Evolutionary conservation across 2,888 invertebrate genomes (phyloP), one percentile per base, ranked within the genome.

Genomic region (Acanthopleura granulata): DNA sequence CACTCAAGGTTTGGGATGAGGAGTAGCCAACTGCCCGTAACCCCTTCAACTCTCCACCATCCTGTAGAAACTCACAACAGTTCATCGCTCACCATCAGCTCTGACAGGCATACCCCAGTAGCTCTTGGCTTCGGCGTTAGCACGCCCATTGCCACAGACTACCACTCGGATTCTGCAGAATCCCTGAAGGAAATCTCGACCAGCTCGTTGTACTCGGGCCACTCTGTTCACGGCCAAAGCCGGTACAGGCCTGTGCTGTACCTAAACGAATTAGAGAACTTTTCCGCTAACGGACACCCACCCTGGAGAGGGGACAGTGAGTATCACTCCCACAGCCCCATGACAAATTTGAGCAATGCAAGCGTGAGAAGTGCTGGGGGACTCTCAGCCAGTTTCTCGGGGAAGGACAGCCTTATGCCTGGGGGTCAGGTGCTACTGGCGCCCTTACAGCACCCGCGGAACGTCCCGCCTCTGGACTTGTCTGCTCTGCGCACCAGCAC

Each of bases 391-490:
- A 27, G 40, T 71, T 49, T 29, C 11, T 18, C n/a, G 1, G 71
- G 27, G 14, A 16, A 16, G 16, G 15, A 14, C 16, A 49, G 49
- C 25, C 49, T 22, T 22, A 18, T 18, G 49, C 71, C 30, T 14
- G 15, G 25, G 11, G 16, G n/a, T 49, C 29, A 27, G 29, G 16
- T 25, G 22, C 16, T 25, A 3, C 22, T 66, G 15, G 49, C 69
- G 3, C 50, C 57, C 22, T 29, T 62, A 16, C 51, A 40, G 40
- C 57, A 49, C 16, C 66, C 75, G n/a, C 79, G 76, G 16, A 82
- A 83, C 4, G 82, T 88, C 11, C 87, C 87, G 12, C 86, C 85
- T 11, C 78, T 88, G 27, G 87, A 88, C 75, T 79, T 88, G n/a
- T 79, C 83, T 11, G 80, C 79, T 15, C 76, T 87, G 25, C 77